phyloP scores from a whole-genome alignment of 2,888 invertebrate species.

The Sthenelais limicola region DNA sequence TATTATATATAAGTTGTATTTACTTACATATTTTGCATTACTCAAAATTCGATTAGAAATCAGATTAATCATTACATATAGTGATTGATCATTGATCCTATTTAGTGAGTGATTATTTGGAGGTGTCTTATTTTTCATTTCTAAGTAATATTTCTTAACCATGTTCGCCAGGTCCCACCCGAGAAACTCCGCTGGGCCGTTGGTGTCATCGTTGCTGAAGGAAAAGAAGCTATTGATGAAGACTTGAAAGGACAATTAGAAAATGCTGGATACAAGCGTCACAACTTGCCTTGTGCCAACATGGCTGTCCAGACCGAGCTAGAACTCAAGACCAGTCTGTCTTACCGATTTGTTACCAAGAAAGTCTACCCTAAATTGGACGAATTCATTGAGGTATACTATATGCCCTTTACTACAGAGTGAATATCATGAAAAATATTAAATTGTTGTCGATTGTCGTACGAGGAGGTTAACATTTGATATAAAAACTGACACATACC shows the following conservation, averaged over 20 bases:
- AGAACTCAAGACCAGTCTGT: neutral
- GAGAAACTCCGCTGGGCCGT: slow-evolving; percentile 16
- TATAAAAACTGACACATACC: too few species aligned
- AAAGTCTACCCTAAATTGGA: neutral
- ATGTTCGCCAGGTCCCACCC: slow-evolving; percentile 8
- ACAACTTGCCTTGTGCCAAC: slow-evolving; percentile 15
- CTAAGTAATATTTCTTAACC: neutral
- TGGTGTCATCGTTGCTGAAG: slow-evolving; percentile 19
- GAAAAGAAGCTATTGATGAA: neutral
- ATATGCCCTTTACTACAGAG: too few species aligned
- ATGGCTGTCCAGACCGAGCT: slow-evolving; percentile 6
- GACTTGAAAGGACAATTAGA: neutral
- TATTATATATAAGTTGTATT: too few species aligned
- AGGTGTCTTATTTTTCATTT: too few species aligned
- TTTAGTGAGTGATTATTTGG: too few species aligned
- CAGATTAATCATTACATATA: too few species aligned
- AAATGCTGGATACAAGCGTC: neutral
- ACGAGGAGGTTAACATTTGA: too few species aligned
- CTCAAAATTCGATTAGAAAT: too few species aligned
- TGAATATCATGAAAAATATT: too few species aligned
- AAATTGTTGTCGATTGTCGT: too few species aligned
- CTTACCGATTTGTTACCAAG: neutral
- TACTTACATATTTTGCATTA: too few species aligned
- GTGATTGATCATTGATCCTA: too few species aligned
- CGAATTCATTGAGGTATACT: neutral